Evolutionary conservation across 2,797 vertebrate species (phyloP).

Genomic region (Micromesistius poutassou): DNA sequence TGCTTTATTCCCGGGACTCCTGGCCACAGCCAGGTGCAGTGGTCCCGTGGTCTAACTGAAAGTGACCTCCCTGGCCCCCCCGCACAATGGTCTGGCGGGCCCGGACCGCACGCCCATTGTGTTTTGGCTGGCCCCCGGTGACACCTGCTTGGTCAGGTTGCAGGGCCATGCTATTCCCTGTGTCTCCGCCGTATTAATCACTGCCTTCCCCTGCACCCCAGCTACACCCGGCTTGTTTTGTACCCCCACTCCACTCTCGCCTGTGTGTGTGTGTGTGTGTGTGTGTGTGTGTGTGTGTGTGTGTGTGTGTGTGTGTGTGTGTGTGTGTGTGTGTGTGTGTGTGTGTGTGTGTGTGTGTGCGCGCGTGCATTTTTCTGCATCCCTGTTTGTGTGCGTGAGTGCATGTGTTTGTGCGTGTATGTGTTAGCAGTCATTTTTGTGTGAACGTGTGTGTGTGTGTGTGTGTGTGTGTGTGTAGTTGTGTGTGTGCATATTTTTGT

Average conservation of each 20-base stretch:
- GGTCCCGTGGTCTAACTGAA: constrained; percentile 42
- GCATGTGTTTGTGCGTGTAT: background rate
- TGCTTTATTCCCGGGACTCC: constrained; percentile 31
- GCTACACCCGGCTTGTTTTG: background rate
- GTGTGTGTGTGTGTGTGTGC: constrained; percentile 33
- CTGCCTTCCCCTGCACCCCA: constrained; percentile 17
- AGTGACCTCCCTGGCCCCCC: constrained; percentile 42
- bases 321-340: constrained; percentile 33
- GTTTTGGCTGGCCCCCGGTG: constrained; percentile 50
- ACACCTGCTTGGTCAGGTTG: constrained; percentile 39
- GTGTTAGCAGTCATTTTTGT: background rate
- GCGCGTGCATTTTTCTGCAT: constrained; percentile 15
- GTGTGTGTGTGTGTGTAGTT: too few relatives aligned
- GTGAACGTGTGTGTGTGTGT: constrained; percentile 20
- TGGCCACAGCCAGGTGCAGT: constrained; percentile 39
- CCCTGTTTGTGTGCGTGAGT: constrained; percentile 11
- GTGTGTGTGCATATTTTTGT: background rate
- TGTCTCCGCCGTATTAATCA: constrained; percentile 45
- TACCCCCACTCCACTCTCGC: background rate
- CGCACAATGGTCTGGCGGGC: constrained; percentile 39
- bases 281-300: background rate
- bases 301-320: constrained; percentile 2
- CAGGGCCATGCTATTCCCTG: constrained; percentile 28
- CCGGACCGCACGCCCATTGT: constrained; percentile 53
- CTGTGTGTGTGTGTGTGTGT: background rate